Base-by-base conservation (phyloP, 2,888 invertebrate species). In the Xylocampa areola region DNA sequence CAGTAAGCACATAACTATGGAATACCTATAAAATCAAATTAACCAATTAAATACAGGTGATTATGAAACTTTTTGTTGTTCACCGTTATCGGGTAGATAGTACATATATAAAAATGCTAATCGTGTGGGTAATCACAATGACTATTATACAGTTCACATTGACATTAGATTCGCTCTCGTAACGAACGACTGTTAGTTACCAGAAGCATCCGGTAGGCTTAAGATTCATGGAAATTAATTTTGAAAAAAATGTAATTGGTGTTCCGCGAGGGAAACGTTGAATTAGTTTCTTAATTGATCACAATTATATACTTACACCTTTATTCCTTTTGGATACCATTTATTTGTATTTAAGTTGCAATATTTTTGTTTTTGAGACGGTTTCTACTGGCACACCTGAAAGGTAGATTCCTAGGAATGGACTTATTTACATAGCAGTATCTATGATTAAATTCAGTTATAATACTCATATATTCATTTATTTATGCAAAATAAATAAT, bases 141-240 rank as follows among this genome's bases (percentile, higher is more conserved):
- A 45, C 44, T 74, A 68, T 71, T 68, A 72, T 80, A 73, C 74
- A 58, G 74, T 84, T 84, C 84, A 71, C 84, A 84, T 79, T 84
- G 80, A 79, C 80, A 80, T 80, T 82, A 79, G 70, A 77, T 77
- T 79, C 73, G 76, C 79, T 79, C 76, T 79, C 68, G 74, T 75
- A 77, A 74, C 66, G 61, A 71, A 53, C 36, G 62, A 75, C 81
- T 80, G 85, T 87, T 87, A 85, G 70, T 85, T 82, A 73, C 73
- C 51, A 83, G 85, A 85, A 84, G 68, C 81, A 83, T 85, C 81
- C 82, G 83, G 81, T 77, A 65, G 72, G 49, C 60, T 73, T 73
- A 58, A 68, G 68, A 68, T 67, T 68, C 69, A 77, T 75, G 75
- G 80, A 76, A 80, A 76, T 61, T 57, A 64, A 69, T 67, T 51